Evolutionary conservation across 2,113 vertebrate genomes (phyloP).

Genomic region (Sialia sialis): DNA sequence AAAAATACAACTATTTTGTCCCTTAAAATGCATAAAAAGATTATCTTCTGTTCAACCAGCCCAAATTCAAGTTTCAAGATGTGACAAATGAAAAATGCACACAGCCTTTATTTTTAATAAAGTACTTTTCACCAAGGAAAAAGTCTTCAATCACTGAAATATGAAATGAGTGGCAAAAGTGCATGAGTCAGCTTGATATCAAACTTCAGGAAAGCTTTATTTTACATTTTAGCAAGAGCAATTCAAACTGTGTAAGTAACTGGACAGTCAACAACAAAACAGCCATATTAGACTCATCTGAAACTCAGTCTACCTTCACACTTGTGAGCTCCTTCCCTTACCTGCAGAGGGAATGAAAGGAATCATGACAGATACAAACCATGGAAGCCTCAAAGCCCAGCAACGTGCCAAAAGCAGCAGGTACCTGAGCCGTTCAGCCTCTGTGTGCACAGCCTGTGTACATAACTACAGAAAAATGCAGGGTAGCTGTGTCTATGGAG

Average conservation of each 20-base stretch:
- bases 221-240: neutral
- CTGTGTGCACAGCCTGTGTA: neutral
- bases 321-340: neutral
- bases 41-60: neutral
- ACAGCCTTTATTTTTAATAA: neutral
- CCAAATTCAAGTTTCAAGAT: neutral
- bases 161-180: neutral
- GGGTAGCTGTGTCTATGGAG: neutral
- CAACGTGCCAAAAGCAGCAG: neutral
- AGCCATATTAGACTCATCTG: neutral
- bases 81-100: neutral
- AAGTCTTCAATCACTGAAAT: neutral
- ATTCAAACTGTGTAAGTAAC: neutral
- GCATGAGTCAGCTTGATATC: neutral
- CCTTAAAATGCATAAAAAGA: neutral
- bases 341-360: neutral
- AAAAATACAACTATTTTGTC: neutral
- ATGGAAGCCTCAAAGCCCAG: neutral
- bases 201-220: neutral
- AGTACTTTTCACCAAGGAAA: neutral
- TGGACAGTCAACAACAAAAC: neutral
- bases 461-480: neutral
- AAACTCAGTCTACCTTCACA: neutral
- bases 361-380: neutral
- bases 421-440: rapidly evolving